A percentile compares a stretch with the other conserved stretches of the same genome.
These are phyloP conservation scores for Mythimna ferrago DNA, from an alignment of 2,888 invertebrate genomes.

Conservation along the genomic window DNA sequence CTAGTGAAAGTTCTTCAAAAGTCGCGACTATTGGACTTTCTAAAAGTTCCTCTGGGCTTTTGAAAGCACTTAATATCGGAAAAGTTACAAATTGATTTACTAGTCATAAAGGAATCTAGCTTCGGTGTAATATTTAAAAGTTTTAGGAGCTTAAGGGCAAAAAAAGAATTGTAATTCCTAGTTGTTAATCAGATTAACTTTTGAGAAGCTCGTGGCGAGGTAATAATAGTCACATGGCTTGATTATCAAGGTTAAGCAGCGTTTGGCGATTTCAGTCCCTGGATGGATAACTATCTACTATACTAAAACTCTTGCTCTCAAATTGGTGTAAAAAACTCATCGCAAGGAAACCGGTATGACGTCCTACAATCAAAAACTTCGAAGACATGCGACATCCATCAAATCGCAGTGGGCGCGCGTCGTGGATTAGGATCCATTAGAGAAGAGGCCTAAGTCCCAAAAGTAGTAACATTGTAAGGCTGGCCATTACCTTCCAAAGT, in stretches of 20 bases:
- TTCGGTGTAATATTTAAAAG: slow-evolving; percentile 32
- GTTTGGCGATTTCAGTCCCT: rapidly evolving
- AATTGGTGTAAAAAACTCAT: no score
- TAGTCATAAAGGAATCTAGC: slow-evolving; percentile 15
- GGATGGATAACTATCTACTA: background rate
- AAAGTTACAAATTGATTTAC: slow-evolving; percentile 56
- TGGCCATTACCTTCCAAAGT: no score
- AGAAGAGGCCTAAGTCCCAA: no score
- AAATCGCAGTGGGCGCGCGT: no score
- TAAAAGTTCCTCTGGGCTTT: slow-evolving; percentile 46
- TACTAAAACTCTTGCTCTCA: no score
- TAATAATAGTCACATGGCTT: background rate
- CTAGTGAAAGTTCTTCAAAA: slow-evolving; percentile 45
- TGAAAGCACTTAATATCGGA: slow-evolving; percentile 42
- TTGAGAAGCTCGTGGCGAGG: background rate
- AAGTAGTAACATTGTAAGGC: no score
- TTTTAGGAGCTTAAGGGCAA: background rate
- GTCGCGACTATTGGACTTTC: slow-evolving; percentile 55
- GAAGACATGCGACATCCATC: no score
- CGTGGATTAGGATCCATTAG: no score
- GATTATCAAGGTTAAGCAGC: background rate
- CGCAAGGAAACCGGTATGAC: no score
- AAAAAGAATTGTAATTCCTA: background rate
- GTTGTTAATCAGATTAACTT: background rate
- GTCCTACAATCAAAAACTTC: no score